Percentiles rank a stretch among this genome's conserved stretches.
phyloP scores from a whole-genome alignment of 2,888 invertebrate species.

The Choristoneura rosaceana region DNA sequence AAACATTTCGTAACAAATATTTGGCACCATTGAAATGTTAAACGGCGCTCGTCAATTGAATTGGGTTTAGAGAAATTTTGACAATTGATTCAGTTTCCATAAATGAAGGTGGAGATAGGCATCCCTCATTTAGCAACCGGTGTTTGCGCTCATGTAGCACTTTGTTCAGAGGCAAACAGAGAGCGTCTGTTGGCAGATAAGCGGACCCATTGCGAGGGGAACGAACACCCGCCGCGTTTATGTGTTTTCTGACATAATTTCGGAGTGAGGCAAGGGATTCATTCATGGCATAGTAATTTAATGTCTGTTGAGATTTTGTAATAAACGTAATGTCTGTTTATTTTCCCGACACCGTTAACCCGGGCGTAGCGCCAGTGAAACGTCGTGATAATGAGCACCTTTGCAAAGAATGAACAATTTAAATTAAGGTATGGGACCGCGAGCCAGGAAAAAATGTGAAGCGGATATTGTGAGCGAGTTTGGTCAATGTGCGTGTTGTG shows the following conservation, averaged over 20 bases:
- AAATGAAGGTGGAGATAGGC: constrained; percentile 48
- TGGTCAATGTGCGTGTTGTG: constrained; percentile 25
- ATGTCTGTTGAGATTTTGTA: constrained; percentile 33
- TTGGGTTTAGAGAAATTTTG: constrained; percentile 25
- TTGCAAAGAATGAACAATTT: constrained; percentile 17
- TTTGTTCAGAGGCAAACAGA: constrained; percentile 68
- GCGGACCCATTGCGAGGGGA: constrained; percentile 54
- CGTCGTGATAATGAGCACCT: constrained; percentile 2
- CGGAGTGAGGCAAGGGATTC: constrained; percentile 45
- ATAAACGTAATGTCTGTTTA: constrained; percentile 40
- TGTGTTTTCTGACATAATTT: constrained; percentile 46
- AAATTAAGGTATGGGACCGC: constrained; percentile 4
- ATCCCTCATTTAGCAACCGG: constrained; percentile 58
- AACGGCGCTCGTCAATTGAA: constrained; percentile 27
- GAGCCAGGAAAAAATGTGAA: constrained; percentile 19
- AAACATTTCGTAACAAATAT: constrained; percentile 42
- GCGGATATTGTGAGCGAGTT: constrained; percentile 27
- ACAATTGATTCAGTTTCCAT: constrained; percentile 40
- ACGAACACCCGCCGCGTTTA: constrained; percentile 48
- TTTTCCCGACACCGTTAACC: constrained; percentile 32
- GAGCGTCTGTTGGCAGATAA: constrained; percentile 65
- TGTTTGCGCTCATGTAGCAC: constrained; percentile 63
- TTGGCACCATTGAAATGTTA: constrained; percentile 28
- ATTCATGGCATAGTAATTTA: constrained; percentile 42
- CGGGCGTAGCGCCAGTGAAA: constrained; percentile 9